Base-by-base conservation (phyloP, 2,113 vertebrate species). In the Albula goreensis region DNA sequence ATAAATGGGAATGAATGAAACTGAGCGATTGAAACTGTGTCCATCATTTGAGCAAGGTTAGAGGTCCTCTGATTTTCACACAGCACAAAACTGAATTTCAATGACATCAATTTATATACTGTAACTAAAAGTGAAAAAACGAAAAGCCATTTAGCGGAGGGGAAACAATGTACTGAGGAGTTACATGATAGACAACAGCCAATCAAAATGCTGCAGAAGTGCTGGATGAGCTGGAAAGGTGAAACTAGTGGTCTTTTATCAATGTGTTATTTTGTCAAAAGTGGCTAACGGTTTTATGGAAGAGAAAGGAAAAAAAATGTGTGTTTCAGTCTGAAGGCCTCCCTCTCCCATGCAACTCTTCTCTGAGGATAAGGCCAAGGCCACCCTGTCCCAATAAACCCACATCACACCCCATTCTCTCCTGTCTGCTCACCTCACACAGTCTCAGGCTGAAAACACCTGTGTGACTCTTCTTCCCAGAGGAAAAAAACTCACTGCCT, bases 11-110 rank as follows among this genome's bases (percentile, higher is more conserved):
- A 5, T 89, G 90, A 90, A 87, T 86, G 87, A 81, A 66, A 56
- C 77, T 15, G 92, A 92, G 92, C 92, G 90, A 70, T 87, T 90
- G 90, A 92, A 92, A 91, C 92, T 88, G 84, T 88, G 87, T 87
- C 87, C 91, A 2, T 92, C 92, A 92, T 66, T n/a, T 52, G 41
- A 31, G 15, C 11, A 77, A 80, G 86, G 56, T 50, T 17, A 70
- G 50, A 4, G 80, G 81, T 80, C 83, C 63, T 19, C 66, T 10
- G 84, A 17, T n/a, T n/a, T 78, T 78, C 52, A 81, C 85, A 80
- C 82, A 82, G 50, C 63, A 10, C 50, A 25, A 15, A 6, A 66
- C 17, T 22, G 60, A 41, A 41, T 41, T 41, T 41, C 17, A 0
- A 0, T 8, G n/a, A n/a, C n/a, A 5, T 31, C 17, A 1, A 31